Evolutionary conservation across 1,140 invertebrate species (phyloP), one percentile per base, ranked within the genome.

Genomic region (Drosophila triauraria): DNA sequence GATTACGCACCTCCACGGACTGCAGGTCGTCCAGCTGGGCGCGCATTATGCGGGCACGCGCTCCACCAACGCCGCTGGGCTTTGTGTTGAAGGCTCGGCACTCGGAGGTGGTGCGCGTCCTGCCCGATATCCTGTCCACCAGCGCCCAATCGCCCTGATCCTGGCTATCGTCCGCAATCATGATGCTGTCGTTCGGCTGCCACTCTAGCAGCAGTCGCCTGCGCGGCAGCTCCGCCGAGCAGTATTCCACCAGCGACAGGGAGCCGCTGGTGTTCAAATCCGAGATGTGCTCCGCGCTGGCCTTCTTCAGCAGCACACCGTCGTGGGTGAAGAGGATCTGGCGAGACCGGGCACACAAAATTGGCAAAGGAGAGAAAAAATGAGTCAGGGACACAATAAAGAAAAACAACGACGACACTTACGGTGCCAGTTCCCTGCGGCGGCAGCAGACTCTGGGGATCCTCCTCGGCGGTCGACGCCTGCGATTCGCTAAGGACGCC

Each of bases 111-210:
- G 93, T 94, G 15, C 93, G 93, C 9, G 93, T 93, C 53, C 93
- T 91, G 76, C 94, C 94, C 80, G 94, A 95, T 75, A 96, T 95
- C 32, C 96, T 96, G 75, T 96, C 95, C 6, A 97, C 96, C 43
- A 97, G 93, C 3, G 96, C 96, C 96, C 96, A 97, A 92, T 97
- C 96, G 0, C 80, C 91, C 79, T 96, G 95, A 91, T 97, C 96
- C 86, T 96, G 95, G 47, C 95, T 95, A 78, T 96, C 96, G 8
- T 95, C 95, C 75, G 96, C 96, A 35, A 96, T 95, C 47, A 96
- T 95, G 44, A 95, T 94, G 54, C 96, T 94, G 86, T 96, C 96
- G 70, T 95, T 95, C 4, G 96, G 96, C 88, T 95, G 95, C 97
- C 97, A 97, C 93, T 97, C 96, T 42, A 97, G 95, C 47, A 94